These are phyloP conservation scores for Microchrysa polita DNA, from an alignment of 2,888 invertebrate genomes.

Conservation along the genomic window DNA sequence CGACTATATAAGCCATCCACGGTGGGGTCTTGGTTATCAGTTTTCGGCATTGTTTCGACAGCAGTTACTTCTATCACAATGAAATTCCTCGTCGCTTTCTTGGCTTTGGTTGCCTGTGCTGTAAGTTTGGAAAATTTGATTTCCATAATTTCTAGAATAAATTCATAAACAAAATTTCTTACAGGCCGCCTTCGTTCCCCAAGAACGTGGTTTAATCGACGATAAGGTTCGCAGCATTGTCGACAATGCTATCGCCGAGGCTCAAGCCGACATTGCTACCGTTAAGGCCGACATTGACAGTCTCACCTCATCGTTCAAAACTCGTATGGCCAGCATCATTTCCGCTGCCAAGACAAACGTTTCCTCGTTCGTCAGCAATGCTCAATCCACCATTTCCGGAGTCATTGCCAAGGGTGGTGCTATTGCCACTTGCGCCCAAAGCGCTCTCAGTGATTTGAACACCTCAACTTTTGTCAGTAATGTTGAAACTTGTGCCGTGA, in stretches of 20 bases:
- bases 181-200: slow-evolving; percentile 25
- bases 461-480: slow-evolving; percentile 8
- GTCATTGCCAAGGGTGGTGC: slow-evolving; percentile 27
- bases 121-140: slow-evolving; percentile 45
- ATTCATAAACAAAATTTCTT: background rate
- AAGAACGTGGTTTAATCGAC: slow-evolving; percentile 23
- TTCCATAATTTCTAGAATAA: too few relatives aligned
- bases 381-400: background rate
- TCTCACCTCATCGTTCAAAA: background rate
- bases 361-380: background rate
- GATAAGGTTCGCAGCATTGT: background rate
- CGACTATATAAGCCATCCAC: slow-evolving; percentile 6
- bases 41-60: slow-evolving; percentile 31
- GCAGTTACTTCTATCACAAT: slow-evolving; percentile 40
- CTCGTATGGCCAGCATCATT: background rate
- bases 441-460: background rate
- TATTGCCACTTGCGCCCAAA: slow-evolving; percentile 22
- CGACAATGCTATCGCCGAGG: slow-evolving; percentile 7
- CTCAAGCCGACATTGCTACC: slow-evolving; percentile 5
- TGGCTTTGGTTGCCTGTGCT: slow-evolving; percentile 44
- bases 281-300: slow-evolving; percentile 6
- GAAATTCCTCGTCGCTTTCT: slow-evolving; percentile 46
- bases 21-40: background rate
- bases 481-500: slow-evolving; percentile 8
- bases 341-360: background rate